These are phyloP conservation scores for Lycia hirtaria DNA, from an alignment of 2,888 invertebrate species.

Conservation along the genomic window DNA sequence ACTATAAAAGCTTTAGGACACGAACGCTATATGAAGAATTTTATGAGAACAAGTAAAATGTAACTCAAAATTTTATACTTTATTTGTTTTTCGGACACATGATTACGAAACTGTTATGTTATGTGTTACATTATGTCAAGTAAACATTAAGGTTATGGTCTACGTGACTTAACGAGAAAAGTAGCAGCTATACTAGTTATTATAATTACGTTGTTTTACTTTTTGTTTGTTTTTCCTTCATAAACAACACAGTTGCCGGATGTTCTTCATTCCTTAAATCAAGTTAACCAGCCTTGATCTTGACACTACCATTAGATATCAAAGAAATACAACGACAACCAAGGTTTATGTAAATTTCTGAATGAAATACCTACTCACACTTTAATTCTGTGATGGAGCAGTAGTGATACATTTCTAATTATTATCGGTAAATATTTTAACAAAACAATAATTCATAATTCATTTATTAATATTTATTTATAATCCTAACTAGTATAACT, in stretches of 20 bases:
- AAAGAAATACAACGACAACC: neutral
- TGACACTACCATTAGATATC: slow-evolving; percentile 5
- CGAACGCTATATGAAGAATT: too few species aligned
- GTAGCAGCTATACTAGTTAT: slow-evolving; percentile 30
- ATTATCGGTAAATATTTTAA: too few species aligned
- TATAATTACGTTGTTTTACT: slow-evolving; percentile 27
- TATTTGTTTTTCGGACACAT: too few species aligned
- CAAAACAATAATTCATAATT: too few species aligned
- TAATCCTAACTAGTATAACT: too few species aligned
- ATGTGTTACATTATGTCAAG: neutral
- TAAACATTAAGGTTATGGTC: slow-evolving; percentile 22
- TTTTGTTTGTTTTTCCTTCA: slow-evolving; percentile 32
- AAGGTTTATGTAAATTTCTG: neutral
- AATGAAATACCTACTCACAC: neutral
- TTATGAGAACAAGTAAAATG: too few species aligned
- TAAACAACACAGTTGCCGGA: slow-evolving; percentile 35
- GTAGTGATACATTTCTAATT: too few species aligned
- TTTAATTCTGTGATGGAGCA: too few species aligned
- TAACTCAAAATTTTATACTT: too few species aligned
- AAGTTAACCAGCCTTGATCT: slow-evolving; percentile 26
- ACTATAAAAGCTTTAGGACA: too few species aligned
- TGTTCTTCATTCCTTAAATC: slow-evolving; percentile 34
- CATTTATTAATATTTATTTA: too few species aligned
- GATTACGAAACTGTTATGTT: too few species aligned
- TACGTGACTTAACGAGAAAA: slow-evolving; percentile 38